Conservation (phyloP, 2,797 vertebrate species). For the Sebastes kiyomatsui region DNA sequence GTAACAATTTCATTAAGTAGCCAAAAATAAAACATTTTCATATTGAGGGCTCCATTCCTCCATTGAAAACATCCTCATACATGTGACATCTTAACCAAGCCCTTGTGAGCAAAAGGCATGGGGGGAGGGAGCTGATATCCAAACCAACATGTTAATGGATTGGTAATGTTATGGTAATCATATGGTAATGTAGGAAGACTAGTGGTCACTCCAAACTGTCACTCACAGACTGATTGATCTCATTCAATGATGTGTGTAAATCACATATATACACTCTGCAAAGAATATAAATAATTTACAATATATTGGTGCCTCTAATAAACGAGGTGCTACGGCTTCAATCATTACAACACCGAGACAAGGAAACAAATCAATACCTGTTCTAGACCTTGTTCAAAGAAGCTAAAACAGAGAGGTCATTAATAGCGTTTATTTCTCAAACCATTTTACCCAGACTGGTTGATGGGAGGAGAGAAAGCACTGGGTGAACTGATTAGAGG, state of each 20-base stretch:
- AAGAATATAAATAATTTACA: not conserved
- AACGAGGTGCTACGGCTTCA: not conserved
- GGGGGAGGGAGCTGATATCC: conserved; percentile 18
- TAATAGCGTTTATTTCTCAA: not conserved
- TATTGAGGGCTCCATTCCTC: not conserved
- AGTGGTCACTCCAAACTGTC: conserved; percentile 30
- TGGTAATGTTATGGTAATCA: conserved; percentile 58
- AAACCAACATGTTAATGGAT: conserved; percentile 45
- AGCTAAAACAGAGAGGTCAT: not conserved
- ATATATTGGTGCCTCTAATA: not conserved
- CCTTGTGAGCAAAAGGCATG: not conserved
- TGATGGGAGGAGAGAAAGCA: not conserved
- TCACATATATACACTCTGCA: not conserved
- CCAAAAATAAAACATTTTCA: not conserved
- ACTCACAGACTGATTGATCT: not conserved
- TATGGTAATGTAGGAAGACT: conserved; percentile 42
- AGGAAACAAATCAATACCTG: not conserved
- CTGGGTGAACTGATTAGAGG: not conserved
- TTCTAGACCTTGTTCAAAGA: not conserved
- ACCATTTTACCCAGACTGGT: not conserved
- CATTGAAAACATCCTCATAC: not conserved
- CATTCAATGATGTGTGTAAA: not conserved
- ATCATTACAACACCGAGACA: conserved; percentile 5
- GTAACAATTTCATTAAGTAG: not conserved
- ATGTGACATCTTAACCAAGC: not conserved